Base-by-base conservation (phyloP, 2,797 vertebrate genomes). In the Pantherophis alleghaniensis region DNA sequence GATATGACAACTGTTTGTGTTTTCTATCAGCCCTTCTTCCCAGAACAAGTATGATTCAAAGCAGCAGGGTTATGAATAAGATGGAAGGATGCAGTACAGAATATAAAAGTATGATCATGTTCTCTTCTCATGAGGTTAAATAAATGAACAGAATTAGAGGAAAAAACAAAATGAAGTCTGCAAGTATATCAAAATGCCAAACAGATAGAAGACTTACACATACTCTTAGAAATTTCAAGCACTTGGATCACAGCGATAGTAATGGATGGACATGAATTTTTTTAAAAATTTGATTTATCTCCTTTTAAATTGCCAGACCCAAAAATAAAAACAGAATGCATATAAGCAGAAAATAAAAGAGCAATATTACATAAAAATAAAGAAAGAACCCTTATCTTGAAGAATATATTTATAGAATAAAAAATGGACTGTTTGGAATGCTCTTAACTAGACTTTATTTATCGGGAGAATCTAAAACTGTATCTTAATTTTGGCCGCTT, bases 131-230 rank as follows among this genome's bases (percentile, higher is more conserved):
- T 98, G 97, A 97, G 66, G 96, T 97, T 97, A 97, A 98, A 98
- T 97, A 97, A 98, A 98, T 97, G 96, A 98, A 98, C 88, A 95
- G 97, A 98, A 98, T 97, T 97, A 98, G 97, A 98, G 98, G 98
- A 98, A 98, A 98, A 98, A 98, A 97, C 98, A 98, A 98, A 98
- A 98, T 98, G 98, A 98, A 98, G 98, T 98, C 98, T 98, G 97
- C 97, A 98, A 96, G 97, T 98, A 98, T 98, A 98, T 97, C 97
- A 97, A 98, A 98, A 98, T 98, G 98, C 98, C 98, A 98, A 98
- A 98, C 97, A 97, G 97, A 97, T 97, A 98, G 96, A 96, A 97
- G 97, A 98, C 97, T 98, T 97, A 97, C 97, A 98, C 97, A 95
- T 97, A 98, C 98, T 97, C 97, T 97, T 95, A 92, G 96, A 96